Base-by-base conservation (phyloP, 2,888 invertebrate genomes). In the Lycocerus yunnanus region DNA sequence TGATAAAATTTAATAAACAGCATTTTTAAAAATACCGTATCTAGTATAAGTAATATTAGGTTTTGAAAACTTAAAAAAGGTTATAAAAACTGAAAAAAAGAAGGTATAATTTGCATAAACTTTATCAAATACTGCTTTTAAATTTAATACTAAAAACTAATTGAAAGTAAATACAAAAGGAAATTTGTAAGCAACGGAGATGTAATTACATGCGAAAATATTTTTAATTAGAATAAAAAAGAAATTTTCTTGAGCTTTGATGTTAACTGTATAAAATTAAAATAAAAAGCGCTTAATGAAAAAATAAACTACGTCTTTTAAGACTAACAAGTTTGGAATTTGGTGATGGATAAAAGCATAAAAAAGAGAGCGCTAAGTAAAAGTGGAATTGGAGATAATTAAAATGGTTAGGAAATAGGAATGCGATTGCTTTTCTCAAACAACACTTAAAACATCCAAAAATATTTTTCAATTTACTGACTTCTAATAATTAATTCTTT, bases 311-410 rank as follows among this genome's bases (percentile, higher is more conserved):
- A 76, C 80, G 78, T 77, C 73, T 78, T 76, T 75, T 77, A 80
- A 81, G 78, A 81, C 82, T 84, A 83, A 83, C 83, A 83, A 84
- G 83, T 83, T 83, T 79, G 82, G 81, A 84, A 84, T 83, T 84
- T 84, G 84, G 83, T 84, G 84, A 82, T 81, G 82, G 83, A 83
- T 83, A 83, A 84, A 84, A 84, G 84, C 84, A 81, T 81, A 81
- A 82, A 83, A 82, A 83, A 81, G 82, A 83, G 80, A 82, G 81
- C 80, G 79, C 81, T 75, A 77, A 78, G 80, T 80, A 83, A 79
- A 81, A 84, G 82, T 84, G 84, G 83, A 84, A 84, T 84, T 84
- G 82, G 83, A 82, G 81, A 84, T 84, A 84, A 84, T 84, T 84
- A 83, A 84, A 84, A 84, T 80, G 80, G 82, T 79, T 76, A 72